Base-by-base conservation (phyloP, 2,888 invertebrate genomes). In the Lithophane socia region DNA sequence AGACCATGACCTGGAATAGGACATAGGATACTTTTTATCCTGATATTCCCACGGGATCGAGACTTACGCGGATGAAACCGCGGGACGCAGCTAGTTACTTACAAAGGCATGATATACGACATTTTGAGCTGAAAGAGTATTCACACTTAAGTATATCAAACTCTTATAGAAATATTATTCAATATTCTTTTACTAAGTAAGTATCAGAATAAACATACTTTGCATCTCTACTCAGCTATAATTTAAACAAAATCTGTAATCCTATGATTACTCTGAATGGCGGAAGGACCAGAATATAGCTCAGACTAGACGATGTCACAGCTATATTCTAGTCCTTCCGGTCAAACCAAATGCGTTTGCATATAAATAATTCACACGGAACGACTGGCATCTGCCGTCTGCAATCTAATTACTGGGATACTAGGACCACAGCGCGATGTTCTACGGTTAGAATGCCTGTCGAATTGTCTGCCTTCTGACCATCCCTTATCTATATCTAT, bases 351-450 rank as follows among this genome's bases (percentile, higher is more conserved):
- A 67, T 60, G 76, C 68, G n/a, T 29, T 29, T 52, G n/a, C n/a
- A 60, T 37, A 77, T 77, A 52, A 76, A 76, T 76, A 77, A 52
- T 60, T 68, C n/a, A 68, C 44, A 21, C 58, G 49, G 66, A 76
- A 60, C 18, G 24, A 44, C 68, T 60, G 77, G 16, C 68, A 77
- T 63, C 54, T 70, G 54, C 54, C 5, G 24, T 49, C 37, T 70
- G 63, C 13, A n/a, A 63, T 16, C 52, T 70, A 42, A 47, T 67
- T 21, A 3, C 42, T 52, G 13, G 16, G 7, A n/a, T 58, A 58
- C 7, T 52, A 24, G 37, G 37, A 63, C 69, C 44, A 61, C 37
- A 61, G 3, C 8, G 12, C 12, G 12, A 24, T 56, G 47, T 24
- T 64, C 64, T 49, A 65, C 64, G 21, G 24, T 49, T n/a, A 74